Conservation (phyloP, 2,113 vertebrate species). For the Salvelinus namaycush region DNA sequence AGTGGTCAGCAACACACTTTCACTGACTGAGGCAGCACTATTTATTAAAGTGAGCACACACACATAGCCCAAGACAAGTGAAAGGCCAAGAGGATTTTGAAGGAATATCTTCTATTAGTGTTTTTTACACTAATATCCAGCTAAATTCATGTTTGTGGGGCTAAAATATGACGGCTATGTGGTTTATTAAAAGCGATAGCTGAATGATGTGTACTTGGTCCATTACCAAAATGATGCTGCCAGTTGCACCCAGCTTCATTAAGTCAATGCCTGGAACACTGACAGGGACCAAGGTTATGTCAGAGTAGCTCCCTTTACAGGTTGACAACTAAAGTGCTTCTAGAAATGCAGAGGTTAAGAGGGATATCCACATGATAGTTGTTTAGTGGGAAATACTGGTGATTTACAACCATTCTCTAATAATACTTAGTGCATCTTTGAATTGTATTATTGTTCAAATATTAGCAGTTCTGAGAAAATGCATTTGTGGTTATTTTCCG, state of each 20-base stretch:
- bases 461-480: neutral
- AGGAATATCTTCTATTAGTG: neutral
- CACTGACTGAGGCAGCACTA: neutral
- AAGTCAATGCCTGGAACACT: conserved; percentile 36
- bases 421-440: neutral
- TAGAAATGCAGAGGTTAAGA: neutral
- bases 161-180: conserved; percentile 5
- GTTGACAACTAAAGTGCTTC: conserved; percentile 13
- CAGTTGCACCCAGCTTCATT: conserved; percentile 40
- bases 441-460: neutral
- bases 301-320: conserved; percentile 21
- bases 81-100: neutral
- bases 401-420: neutral
- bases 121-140: neutral
- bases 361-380: neutral
- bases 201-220: conserved; percentile 21
- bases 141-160: neutral
- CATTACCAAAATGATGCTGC: conserved; percentile 26
- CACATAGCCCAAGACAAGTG: neutral
- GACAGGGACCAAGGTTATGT: conserved; percentile 19
- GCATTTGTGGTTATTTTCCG: neutral
- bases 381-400: neutral
- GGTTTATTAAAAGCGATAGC: neutral
- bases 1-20: neutral
- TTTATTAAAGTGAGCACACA: neutral